Evolutionary conservation across 1,140 invertebrate species (phyloP).

Genomic region (Aphaenogaster rudis): DNA sequence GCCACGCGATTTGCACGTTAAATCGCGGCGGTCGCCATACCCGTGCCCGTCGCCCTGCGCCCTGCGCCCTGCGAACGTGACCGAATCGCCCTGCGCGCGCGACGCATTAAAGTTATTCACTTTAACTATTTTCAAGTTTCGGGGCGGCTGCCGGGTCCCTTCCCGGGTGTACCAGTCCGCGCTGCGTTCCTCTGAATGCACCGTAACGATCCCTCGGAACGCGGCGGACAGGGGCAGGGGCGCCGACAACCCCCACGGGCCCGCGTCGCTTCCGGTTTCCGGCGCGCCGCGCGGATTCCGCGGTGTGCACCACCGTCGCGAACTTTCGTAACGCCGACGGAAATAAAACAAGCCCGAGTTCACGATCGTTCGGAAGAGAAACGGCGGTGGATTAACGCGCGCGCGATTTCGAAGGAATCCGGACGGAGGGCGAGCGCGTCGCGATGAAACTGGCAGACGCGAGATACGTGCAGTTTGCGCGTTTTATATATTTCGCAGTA

Average conservation of each 20-base stretch:
- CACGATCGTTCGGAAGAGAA: constrained; percentile 4
- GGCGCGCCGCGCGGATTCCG: constrained; percentile 58
- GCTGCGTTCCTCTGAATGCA: constrained; percentile 61
- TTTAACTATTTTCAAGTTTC: constrained; percentile 78
- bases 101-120: constrained; percentile 73
- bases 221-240: background rate
- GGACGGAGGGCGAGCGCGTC: background rate
- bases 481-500: background rate
- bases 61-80: constrained; percentile 30
- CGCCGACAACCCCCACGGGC: background rate
- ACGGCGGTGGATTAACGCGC: background rate
- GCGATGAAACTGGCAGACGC: background rate
- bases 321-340: constrained; percentile 49
- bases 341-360: constrained; percentile 49
- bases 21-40: constrained; percentile 20
- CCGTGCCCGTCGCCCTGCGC: background rate
- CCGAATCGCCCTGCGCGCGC: constrained; percentile 23
- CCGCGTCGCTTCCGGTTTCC: constrained; percentile 55
- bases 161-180: constrained; percentile 46
- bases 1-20: constrained; percentile 21
- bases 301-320: constrained; percentile 7
- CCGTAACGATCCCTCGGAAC: constrained; percentile 65
- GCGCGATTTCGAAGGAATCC: background rate
- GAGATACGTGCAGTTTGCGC: background rate
- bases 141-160: constrained; percentile 31